These are phyloP conservation scores for Halictus rubicundus DNA, from an alignment of 1,140 invertebrate genomes.

Conservation along the genomic window DNA sequence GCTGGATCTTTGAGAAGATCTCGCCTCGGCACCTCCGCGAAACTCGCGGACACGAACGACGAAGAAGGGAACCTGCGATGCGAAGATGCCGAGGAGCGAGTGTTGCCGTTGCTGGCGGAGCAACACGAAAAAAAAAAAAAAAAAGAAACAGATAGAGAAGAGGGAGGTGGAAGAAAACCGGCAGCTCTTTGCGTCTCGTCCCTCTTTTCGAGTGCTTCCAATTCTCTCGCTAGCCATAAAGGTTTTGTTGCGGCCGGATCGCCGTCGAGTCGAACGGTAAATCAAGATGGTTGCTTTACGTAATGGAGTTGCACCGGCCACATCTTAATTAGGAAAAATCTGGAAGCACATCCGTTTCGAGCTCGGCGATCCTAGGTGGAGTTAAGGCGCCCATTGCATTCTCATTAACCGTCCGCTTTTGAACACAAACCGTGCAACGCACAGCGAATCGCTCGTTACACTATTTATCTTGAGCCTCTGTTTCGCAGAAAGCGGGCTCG, in stretches of 20 bases:
- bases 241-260: constrained; percentile 44
- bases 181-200: constrained; percentile 24
- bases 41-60: constrained; percentile 31
- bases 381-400: constrained; percentile 69
- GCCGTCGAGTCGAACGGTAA: constrained; percentile 49
- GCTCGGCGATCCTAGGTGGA: constrained; percentile 57
- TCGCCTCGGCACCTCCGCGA: constrained; percentile 50
- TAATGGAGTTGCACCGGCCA: constrained; percentile 64
- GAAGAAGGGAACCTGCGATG: constrained; percentile 10
- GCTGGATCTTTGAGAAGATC: constrained; percentile 41
- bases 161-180: constrained; percentile 5
- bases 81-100: neutral
- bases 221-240: constrained; percentile 49
- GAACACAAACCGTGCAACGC: constrained; percentile 51
- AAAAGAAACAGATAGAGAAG: neutral
- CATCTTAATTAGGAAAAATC: constrained; percentile 74
- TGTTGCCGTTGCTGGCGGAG: neutral
- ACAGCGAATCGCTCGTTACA: constrained; percentile 42
- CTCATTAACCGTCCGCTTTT: constrained; percentile 69
- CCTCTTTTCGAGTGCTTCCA: constrained; percentile 42
- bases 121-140: neutral
- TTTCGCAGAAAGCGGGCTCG: constrained; percentile 55
- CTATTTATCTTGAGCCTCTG: constrained; percentile 60
- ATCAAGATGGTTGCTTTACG: constrained; percentile 71
- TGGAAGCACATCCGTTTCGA: constrained; percentile 64